A percentile compares a stretch with the other conserved stretches of the same genome.
These are phyloP conservation scores for Melitaea athalia DNA, from an alignment of 2,888 invertebrate species.

Conservation along the genomic window DNA sequence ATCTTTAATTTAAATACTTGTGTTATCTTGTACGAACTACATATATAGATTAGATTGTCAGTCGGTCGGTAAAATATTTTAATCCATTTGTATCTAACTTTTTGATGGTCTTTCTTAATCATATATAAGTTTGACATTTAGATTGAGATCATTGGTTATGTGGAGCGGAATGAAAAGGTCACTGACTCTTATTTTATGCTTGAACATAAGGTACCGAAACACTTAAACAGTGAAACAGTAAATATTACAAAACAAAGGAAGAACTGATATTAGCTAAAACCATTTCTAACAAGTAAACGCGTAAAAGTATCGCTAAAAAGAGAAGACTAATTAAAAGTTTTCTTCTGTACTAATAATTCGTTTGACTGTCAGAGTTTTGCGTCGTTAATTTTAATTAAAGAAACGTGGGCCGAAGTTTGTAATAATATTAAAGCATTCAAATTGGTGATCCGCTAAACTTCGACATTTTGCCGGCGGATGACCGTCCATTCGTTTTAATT, in stretches of 20 bases:
- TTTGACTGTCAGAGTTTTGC: constrained; percentile 81
- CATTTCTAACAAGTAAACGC: constrained; percentile 71
- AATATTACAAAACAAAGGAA: not conserved
- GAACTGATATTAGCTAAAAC: constrained; percentile 47
- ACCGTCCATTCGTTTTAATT: constrained; percentile 80
- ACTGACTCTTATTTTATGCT: constrained; percentile 21
- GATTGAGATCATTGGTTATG: constrained; percentile 29
- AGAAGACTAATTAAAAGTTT: constrained; percentile 81
- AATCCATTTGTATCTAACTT: constrained; percentile 31
- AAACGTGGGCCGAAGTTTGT: constrained; percentile 77
- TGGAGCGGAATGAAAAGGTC: constrained; percentile 48
- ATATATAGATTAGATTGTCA: constrained; percentile 14
- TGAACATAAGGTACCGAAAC: constrained; percentile 7
- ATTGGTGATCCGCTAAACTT: constrained; percentile 81
- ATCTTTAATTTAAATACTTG: constrained; percentile 66
- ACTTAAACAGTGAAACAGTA: not conserved
- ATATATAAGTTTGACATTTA: constrained; percentile 26
- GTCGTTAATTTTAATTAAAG: constrained; percentile 83
- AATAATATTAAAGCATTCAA: constrained; percentile 81
- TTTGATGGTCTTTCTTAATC: constrained; percentile 44
- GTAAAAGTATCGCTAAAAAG: constrained; percentile 76
- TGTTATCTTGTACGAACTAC: constrained; percentile 27
- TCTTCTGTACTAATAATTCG: constrained; percentile 81
- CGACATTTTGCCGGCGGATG: constrained; percentile 73
- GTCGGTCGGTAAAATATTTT: constrained; percentile 31